These are phyloP conservation scores for Theocolax elegans DNA, from an alignment of 1,140 invertebrate genomes.

Conservation along the genomic window DNA sequence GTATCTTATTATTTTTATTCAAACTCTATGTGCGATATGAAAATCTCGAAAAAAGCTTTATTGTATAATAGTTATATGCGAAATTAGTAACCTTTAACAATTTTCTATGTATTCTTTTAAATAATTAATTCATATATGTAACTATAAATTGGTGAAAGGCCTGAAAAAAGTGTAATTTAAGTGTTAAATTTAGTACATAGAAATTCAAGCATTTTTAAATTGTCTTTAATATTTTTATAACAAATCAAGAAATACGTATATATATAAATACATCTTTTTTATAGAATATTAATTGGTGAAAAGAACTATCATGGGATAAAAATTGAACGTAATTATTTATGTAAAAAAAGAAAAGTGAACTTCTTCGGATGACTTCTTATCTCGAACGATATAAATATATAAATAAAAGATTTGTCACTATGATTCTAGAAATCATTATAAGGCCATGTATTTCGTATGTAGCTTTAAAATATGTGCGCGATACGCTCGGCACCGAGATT, in stretches of 20 bases:
- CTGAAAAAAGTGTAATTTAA: conserved; percentile 15
- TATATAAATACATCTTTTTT: too few relatives aligned
- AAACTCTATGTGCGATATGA: too few relatives aligned
- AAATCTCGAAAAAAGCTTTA: background rate
- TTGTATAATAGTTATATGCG: background rate
- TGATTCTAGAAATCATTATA: conserved; percentile 52
- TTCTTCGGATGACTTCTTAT: conserved; percentile 22
- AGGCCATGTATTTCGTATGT: conserved; percentile 62
- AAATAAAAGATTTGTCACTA: conserved; percentile 46
- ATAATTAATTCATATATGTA: background rate
- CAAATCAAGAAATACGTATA: too few relatives aligned
- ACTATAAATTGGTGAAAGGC: background rate
- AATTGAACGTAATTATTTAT: background rate
- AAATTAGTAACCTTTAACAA: too few relatives aligned
- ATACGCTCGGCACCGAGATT: conserved; percentile 13
- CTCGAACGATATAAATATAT: conserved; percentile 3
- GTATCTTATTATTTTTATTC: too few relatives aligned
- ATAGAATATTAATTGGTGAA: too few relatives aligned
- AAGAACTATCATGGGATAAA: too few relatives aligned
- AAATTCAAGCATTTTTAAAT: too few relatives aligned
- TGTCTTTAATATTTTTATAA: conserved; percentile 34
- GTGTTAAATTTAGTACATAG: background rate
- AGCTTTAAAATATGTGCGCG: conserved; percentile 46
- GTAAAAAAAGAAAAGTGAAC: background rate
- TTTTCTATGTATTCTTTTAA: background rate